Evolutionary conservation across 2,888 invertebrate genomes (phyloP).

Genomic region (Acronicta alni): DNA sequence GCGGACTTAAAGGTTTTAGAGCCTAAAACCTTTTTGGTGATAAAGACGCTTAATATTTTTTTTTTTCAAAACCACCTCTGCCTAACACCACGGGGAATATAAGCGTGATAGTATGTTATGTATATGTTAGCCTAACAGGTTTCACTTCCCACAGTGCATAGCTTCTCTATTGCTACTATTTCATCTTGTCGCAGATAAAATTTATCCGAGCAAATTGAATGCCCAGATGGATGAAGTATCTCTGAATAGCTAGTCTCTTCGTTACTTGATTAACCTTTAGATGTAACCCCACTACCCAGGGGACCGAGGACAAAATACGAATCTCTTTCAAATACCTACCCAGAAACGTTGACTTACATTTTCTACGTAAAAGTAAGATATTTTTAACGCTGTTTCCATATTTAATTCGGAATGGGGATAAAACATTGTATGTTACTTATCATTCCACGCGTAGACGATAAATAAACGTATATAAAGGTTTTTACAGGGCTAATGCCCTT

Average conservation of each 20-base stretch:
- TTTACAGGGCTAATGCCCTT: conserved; percentile 3
- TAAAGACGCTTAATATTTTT: too few species aligned
- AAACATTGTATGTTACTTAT: conserved; percentile 7
- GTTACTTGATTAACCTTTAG: conserved; percentile 33
- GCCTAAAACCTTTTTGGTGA: too few species aligned
- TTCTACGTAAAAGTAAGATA: conserved; percentile 15
- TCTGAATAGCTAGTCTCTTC: conserved; percentile 5
- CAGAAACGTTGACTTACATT: conserved; percentile 9
- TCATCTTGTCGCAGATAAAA: not conserved
- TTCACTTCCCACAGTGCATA: too few species aligned
- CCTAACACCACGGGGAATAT: too few species aligned
- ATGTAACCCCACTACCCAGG: conserved; percentile 10
- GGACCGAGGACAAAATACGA: conserved; percentile 18
- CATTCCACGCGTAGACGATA: conserved; percentile 8
- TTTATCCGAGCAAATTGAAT: conserved; percentile 8
- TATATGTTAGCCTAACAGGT: too few species aligned
- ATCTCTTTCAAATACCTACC: conserved; percentile 33
- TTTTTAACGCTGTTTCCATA: conserved; percentile 16
- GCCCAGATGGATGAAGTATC: not conserved
- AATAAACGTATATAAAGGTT: conserved; percentile 3
- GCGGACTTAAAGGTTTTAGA: too few species aligned
- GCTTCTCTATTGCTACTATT: too few species aligned
- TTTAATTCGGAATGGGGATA: conserved; percentile 6
- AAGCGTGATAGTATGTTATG: too few species aligned
- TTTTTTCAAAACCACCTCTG: too few species aligned